Evolutionary conservation across 1,140 invertebrate genomes (phyloP), one percentile per base, ranked within the genome.

Genomic region (Coelopa frigida): DNA sequence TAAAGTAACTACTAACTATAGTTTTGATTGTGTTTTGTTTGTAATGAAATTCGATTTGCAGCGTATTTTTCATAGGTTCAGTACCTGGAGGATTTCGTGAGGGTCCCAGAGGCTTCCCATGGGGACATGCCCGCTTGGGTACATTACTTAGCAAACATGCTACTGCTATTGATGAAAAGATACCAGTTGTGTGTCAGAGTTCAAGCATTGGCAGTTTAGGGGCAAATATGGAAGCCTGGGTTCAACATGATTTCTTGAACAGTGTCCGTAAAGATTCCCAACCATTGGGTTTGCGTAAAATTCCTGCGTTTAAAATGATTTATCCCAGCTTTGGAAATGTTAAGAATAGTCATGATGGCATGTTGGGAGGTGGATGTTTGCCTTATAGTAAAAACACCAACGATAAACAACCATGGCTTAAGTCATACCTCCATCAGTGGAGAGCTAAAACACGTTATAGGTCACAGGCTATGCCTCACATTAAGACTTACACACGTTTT

Each of bases 151-250:
- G 75, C 2, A 74, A 80, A 26, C 76, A 88, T 59, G 80, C 77
- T 17, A 60, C 74, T 18, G 50, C 71, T 57, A 75, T 76, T 62
- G 72, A 75, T 24, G 61, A 71, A 58, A 70, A 70, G 4, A 56
- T 58, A 20, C 61, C 66, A 0, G 61, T 77, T 1, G 67, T 94
- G 22, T 83, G 83, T 12, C 93, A 96, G 70, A 87, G 89, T 53
- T 94, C 90, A 11, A 94, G 90, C 53, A 87, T 97, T 46, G 93
- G 94, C 5, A 85, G 81, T 24, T 77, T 93, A 27, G 91, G 91
- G 7, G 66, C 79, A 4, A 78, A 70, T 48, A 75, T 79, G 23
- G 75, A 79, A n/a, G 68, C 75, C 11, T 92, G 87, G 87, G 57
- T 91, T 8, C 68, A 71, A 32, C 73, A 75, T 21, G 78, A 86